Evolutionary conservation across 2,113 vertebrate genomes (phyloP).

Genomic region (Acanthisitta chloris): DNA sequence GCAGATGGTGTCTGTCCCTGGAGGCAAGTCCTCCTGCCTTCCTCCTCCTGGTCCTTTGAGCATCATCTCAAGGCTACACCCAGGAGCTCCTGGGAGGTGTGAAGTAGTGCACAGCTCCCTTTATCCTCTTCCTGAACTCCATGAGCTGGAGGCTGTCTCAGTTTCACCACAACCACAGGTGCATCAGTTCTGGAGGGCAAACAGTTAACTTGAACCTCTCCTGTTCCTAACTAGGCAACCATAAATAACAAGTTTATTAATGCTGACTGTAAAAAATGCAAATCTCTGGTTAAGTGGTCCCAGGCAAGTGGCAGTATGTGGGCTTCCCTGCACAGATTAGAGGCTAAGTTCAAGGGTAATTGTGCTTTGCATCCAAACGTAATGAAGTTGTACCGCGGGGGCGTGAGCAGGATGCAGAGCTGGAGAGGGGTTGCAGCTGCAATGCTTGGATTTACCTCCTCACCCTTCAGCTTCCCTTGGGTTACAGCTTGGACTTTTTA

Average conservation of each 20-base stretch:
- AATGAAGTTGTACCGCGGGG: constrained; percentile 10
- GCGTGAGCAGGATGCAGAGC: not conserved
- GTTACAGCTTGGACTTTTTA: not conserved
- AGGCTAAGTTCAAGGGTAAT: constrained; percentile 50
- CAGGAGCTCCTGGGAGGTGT: not conserved
- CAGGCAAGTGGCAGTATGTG: constrained; percentile 23
- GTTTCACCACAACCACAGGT: not conserved
- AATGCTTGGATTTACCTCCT: not conserved
- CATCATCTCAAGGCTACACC: not conserved
- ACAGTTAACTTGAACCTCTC: not conserved
- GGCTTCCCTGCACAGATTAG: constrained; percentile 40
- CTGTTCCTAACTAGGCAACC: constrained; percentile 14
- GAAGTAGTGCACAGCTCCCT: not conserved
- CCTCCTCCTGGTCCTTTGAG: not conserved
- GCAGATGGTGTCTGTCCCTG: not conserved
- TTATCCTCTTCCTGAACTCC: fast-evolving
- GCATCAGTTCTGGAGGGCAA: not conserved
- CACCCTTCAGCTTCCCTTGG: not conserved
- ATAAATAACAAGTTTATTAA: constrained; percentile 37
- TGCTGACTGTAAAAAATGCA: constrained; percentile 35
- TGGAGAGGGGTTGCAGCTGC: not conserved
- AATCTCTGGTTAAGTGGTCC: constrained; percentile 56
- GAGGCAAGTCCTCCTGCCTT: not conserved
- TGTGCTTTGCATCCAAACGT: constrained; percentile 44
- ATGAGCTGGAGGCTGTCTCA: fast-evolving